These are phyloP conservation scores for Gnathonemus longibarbis DNA, from an alignment of 2,113 vertebrate species.

Conservation along the genomic window DNA sequence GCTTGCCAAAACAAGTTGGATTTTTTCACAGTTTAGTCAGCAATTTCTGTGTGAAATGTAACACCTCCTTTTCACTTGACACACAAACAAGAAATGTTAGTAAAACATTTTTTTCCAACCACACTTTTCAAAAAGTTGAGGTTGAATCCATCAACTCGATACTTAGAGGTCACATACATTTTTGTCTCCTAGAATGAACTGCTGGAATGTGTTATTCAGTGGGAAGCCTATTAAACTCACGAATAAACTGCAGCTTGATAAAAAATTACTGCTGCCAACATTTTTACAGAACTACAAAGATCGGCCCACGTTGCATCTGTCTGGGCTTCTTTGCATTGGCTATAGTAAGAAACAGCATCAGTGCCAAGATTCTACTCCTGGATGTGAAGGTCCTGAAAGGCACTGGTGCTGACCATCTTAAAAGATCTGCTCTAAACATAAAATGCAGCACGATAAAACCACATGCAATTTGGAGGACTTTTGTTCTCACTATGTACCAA, in stretches of 20 bases:
- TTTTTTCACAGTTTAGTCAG: slow-evolving; percentile 8
- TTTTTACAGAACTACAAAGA: background rate
- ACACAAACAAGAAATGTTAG: background rate
- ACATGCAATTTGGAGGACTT: background rate
- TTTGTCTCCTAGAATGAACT: background rate
- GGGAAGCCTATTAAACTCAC: background rate
- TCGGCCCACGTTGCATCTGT: background rate
- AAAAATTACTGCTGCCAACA: background rate
- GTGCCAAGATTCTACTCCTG: background rate
- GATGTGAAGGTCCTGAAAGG: background rate
- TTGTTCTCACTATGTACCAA: background rate
- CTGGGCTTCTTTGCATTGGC: background rate
- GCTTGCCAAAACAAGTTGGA: background rate
- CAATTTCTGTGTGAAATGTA: background rate
- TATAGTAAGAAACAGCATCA: background rate
- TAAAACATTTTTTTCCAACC: background rate
- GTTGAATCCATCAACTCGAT: background rate
- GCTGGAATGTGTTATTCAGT: background rate
- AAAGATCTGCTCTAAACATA: background rate
- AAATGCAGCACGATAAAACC: background rate
- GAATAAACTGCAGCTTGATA: background rate
- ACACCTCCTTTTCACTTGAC: background rate
- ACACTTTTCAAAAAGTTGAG: background rate
- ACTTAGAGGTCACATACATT: background rate
- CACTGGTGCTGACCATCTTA: background rate